A percentile compares a stretch with the other conserved stretches of the same genome.
Evolutionary conservation across 53 echinoderm and acorn worm genomes (phyloP).

Genomic region (Henricia sp.): DNA sequence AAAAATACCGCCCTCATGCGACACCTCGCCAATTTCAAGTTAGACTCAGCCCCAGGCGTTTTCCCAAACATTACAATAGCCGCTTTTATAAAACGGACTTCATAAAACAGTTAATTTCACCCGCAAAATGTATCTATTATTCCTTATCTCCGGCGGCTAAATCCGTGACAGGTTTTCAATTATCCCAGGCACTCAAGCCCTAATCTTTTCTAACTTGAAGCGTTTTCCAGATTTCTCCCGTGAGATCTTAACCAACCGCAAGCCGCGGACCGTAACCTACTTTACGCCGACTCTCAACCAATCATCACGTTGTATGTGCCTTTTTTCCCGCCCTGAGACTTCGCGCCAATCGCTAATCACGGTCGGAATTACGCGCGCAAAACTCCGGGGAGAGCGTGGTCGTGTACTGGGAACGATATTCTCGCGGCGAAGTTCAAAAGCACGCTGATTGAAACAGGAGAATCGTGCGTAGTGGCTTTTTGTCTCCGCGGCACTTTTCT

Average conservation of each 20-base stretch:
- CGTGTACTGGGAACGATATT: constrained; percentile 4
- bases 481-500: neutral
- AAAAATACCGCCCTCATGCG: no score
- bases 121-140: no score
- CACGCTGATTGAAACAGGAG: constrained; percentile 48
- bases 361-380: constrained; percentile 49
- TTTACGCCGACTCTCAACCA: constrained; percentile 17
- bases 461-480: constrained; percentile 53
- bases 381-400: constrained; percentile 34
- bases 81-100: no score
- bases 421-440: constrained; percentile 52
- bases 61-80: no score
- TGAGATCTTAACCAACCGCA: constrained; percentile 4
- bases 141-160: no score
- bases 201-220: neutral
- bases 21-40: no score
- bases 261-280: neutral
- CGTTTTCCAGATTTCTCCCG: neutral
- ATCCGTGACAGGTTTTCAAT: no score
- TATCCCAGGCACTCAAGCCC: neutral
- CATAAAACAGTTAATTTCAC: no score
- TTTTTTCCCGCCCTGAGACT: constrained; percentile 9
- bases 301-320: constrained; percentile 26
- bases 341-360: constrained; percentile 33
- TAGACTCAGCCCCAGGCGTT: no score